phyloP scores from a whole-genome alignment of 2,113 vertebrate genomes.

The Dipodomys spectabilis region DNA sequence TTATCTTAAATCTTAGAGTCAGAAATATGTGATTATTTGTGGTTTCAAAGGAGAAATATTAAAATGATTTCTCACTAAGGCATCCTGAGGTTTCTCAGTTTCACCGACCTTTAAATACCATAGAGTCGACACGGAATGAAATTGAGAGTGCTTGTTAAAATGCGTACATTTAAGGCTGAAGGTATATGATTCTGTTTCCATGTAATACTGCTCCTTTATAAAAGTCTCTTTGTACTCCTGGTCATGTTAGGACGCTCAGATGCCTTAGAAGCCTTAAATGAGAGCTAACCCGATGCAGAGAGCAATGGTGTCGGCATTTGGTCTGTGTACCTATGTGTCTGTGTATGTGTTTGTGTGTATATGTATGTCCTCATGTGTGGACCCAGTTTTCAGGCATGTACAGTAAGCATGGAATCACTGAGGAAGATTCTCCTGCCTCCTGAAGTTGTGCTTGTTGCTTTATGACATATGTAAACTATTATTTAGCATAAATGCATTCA shows the following conservation, averaged over 20 bases:
- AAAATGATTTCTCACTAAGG: conserved; percentile 38
- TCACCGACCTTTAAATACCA: conserved; percentile 71
- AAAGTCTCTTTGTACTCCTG: conserved; percentile 69
- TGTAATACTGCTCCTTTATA: conserved; percentile 75
- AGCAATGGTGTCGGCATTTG: conserved; percentile 68
- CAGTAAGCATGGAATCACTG: conserved; percentile 80
- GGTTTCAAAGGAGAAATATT: conserved; percentile 62
- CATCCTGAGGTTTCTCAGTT: conserved; percentile 45
- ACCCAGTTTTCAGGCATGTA: conserved; percentile 81
- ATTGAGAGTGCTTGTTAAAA: conserved; percentile 73
- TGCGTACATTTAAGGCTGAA: conserved; percentile 74
- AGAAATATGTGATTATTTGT: conserved; percentile 9
- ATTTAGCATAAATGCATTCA: conserved; percentile 86
- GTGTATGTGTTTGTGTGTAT: conserved; percentile 67
- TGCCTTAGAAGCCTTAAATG: conserved; percentile 87
- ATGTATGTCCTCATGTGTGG: conserved; percentile 3
- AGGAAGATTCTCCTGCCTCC: conserved; percentile 74
- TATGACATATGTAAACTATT: conserved; percentile 86
- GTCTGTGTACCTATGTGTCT: conserved; percentile 72
- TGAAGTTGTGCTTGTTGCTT: conserved; percentile 86
- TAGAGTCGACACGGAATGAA: conserved; percentile 77
- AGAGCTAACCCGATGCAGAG: conserved; percentile 77
- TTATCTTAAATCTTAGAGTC: conserved; percentile 44
- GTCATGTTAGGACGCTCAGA: conserved; percentile 78
- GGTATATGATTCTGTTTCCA: conserved; percentile 75